A percentile compares a stretch with the other conserved stretches of the same genome.
Evolutionary conservation across 2,888 invertebrate species (phyloP).

Genomic region (Anagyrus pseudococci): DNA sequence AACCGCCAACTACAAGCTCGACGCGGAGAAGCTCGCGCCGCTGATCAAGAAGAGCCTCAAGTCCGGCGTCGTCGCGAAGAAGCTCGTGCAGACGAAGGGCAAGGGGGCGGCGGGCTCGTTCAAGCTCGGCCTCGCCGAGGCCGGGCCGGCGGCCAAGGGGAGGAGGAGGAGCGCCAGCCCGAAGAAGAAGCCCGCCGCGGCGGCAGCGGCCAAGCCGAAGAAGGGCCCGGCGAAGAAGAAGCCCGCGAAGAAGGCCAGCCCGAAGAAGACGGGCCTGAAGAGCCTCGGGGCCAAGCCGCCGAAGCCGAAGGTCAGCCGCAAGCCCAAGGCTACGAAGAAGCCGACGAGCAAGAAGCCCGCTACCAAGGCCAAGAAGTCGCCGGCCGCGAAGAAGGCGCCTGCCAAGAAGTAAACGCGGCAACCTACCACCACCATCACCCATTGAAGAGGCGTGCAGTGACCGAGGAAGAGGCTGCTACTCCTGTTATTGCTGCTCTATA

Average conservation of each 20-base stretch:
- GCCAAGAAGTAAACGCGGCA: slow-evolving; percentile 43
- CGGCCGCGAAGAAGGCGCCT: slow-evolving; percentile 38
- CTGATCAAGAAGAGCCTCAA: slow-evolving; percentile 70
- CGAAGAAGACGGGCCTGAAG: slow-evolving; percentile 57
- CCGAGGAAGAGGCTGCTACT: no score
- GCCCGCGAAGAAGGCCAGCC: slow-evolving; percentile 48
- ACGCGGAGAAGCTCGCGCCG: slow-evolving; percentile 66
- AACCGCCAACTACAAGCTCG: slow-evolving; percentile 67
- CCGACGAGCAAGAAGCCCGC: slow-evolving; percentile 56
- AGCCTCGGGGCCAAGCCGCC: slow-evolving; percentile 43
- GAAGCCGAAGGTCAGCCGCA: slow-evolving; percentile 48
- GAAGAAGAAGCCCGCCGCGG: slow-evolving; percentile 66
- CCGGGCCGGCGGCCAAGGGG: slow-evolving; percentile 32
- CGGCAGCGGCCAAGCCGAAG: slow-evolving; percentile 61
- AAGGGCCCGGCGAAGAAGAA: slow-evolving; percentile 63
- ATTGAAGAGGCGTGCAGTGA: no score
- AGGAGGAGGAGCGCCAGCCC: slow-evolving; percentile 32
- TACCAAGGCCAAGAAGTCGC: slow-evolving; percentile 43
- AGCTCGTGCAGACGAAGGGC: slow-evolving; percentile 65
- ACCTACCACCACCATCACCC: slow-evolving; percentile 21
- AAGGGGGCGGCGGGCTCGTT: slow-evolving; percentile 65
- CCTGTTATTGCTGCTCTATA: no score
- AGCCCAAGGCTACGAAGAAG: slow-evolving; percentile 65
- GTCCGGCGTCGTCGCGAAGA: slow-evolving; percentile 60
- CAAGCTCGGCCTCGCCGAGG: slow-evolving; percentile 57